Base-by-base conservation (phyloP, 2,797 vertebrate genomes). In the Gila robusta region DNA sequence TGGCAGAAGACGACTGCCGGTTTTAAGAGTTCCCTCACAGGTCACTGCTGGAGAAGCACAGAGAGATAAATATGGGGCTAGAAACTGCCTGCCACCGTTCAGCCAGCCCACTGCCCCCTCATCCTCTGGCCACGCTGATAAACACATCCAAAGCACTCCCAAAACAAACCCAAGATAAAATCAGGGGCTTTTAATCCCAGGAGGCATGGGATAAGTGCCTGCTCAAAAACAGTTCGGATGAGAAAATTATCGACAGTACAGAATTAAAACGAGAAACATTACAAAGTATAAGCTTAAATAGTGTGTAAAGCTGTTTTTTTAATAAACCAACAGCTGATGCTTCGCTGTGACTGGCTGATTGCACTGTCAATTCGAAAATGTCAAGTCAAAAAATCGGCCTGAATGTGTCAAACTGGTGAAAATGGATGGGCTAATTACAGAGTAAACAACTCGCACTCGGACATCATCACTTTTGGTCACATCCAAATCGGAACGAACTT, bases 1-100 rank as follows among this genome's bases (percentile, higher is more conserved):
- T 91, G 91, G 90, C 83, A 56, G 49, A 69, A 89, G 90, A 91
- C 90, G 90, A 91, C 89, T 90, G 84, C 83, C 87, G 92, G 91
- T 90, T 87, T 89, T 83, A 79, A 90, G 81, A 82, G 82, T 85
- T 86, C 88, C 82, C 77, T 89, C 86, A 81, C 84, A 81, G 89
- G 82, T 89, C 80, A 85, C 67, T 87, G 81, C 76, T 70, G 56
- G 59, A 87, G 66, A 87, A 76, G 66, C 79, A 85, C 87, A 44
- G 79, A 77, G 72, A 88, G 79, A 84, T 69, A 70, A 86, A 88
- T 79, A 78, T 70, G 69, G 85, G 72, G 76, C 83, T 44, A 47
- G 7, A 88, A 89, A 83, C 35, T 35, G 67, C 69, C 52, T 62
- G 28, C 26, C 21, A n/a, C 70, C 76, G 23, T 52, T 44, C 62